phyloP scores from a whole-genome alignment of 2,797 vertebrate species.

The Coracias cyanogaster region DNA sequence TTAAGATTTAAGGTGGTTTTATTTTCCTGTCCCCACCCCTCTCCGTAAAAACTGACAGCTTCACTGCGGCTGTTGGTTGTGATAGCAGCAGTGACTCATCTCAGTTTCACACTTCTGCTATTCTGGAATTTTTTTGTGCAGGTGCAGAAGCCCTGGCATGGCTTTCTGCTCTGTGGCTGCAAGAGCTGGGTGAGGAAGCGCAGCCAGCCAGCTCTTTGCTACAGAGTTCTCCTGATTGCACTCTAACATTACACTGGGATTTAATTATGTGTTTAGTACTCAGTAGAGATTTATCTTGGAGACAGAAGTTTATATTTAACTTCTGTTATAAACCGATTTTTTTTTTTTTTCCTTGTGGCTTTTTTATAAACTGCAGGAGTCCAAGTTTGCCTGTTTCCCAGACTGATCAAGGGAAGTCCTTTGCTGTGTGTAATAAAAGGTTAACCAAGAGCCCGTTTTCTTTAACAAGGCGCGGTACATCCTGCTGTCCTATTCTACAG shows the following conservation, averaged over 20 bases:
- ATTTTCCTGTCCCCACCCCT: background rate
- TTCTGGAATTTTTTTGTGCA: background rate
- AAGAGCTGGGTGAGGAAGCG: fast-evolving
- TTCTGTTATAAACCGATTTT: background rate
- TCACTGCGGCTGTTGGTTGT: background rate
- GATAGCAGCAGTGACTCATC: conserved; percentile 13
- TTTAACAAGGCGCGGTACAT: background rate
- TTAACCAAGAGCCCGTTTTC: background rate
- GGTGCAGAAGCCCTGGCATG: background rate
- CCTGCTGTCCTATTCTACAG: background rate
- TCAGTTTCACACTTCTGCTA: background rate
- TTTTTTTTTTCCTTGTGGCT: fast-evolving
- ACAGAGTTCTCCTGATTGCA: background rate
- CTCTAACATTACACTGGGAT: background rate
- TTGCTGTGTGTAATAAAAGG: background rate
- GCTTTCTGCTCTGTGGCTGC: background rate
- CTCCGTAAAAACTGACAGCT: background rate
- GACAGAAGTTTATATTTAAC: background rate
- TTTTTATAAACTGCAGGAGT: background rate
- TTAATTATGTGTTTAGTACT: background rate
- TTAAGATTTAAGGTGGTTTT: background rate
- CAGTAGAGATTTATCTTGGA: background rate
- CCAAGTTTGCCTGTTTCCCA: background rate
- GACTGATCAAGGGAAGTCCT: background rate
- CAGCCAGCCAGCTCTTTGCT: background rate